Base-by-base conservation (phyloP, 2,888 invertebrate species). In the Rhopalosiphum nymphaeae region DNA sequence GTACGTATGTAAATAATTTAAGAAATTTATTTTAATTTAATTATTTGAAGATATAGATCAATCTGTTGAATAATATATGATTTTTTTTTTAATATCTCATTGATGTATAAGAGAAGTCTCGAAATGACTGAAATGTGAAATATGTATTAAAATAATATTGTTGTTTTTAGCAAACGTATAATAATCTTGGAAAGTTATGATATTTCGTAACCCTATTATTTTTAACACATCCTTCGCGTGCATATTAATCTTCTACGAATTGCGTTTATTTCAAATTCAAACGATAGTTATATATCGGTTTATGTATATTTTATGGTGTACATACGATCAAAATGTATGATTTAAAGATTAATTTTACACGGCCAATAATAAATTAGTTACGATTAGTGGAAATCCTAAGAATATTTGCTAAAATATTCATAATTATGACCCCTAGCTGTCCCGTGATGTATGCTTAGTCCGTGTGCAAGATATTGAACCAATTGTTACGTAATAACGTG, bases 401-500 rank as follows among this genome's bases (percentile, higher is more conserved):
- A 53, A 53, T 53, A 21, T 53, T 53, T 53, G 53, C 5, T 46
- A n/a, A 87, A 87, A 67, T 46, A 46, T 90, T 49, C 67, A 25
- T 21, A 67, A 49, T 13, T 67, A 84, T 56, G 78, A 91, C 84
- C 84, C 1, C 7, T n/a, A n/a, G n/a, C n/a, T 78, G 78, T 36
- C 78, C 56, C 16, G 5, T n/a, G 16, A 56, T 21, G 56, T 29
- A 84, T 56, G 84, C 56, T 56, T 42, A 29, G 91, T 0, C 44
- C 57, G 57, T 25, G 44, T n/a, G 57, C 85, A n/a, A 57, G 57
- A 91, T 13, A 86, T 57, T 36, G 86, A 91, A 57, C 46, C 44
- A n/a, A 46, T 57, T 86, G 57, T 91, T 57, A 25, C 44, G 91
- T 36, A 61, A 91, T n/a, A n/a, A 56, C n/a, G 91, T 85, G 44